A percentile compares a stretch with the other conserved stretches of the same genome.
Conservation (phyloP, 2,888 invertebrate species). For the Eustalomyia histrio region DNA sequence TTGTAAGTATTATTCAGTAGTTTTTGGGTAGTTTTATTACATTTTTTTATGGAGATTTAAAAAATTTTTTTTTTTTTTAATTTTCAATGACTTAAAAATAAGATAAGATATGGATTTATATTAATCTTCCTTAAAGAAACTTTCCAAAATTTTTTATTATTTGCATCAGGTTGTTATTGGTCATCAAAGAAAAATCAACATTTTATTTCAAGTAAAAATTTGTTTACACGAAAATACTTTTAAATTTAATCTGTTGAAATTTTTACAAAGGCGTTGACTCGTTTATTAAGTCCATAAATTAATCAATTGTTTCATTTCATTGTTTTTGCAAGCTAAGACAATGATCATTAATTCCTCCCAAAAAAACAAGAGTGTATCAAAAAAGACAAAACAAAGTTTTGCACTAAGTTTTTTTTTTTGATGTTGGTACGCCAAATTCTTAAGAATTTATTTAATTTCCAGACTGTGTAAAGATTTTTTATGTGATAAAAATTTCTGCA, state of each 20-base stretch:
- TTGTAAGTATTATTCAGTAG: constrained; percentile 3
- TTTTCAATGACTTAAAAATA: constrained; percentile 25
- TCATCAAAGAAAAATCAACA: constrained; percentile 36
- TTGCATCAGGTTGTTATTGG: constrained; percentile 22
- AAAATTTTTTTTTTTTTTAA: not conserved
- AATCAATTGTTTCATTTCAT: constrained; percentile 53
- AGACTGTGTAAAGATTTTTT: constrained; percentile 56
- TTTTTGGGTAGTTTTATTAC: constrained; percentile 16
- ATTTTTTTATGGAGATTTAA: constrained; percentile 10
- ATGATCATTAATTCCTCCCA: constrained; percentile 60
- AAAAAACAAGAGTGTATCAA: not conserved
- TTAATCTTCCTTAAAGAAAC: not conserved
- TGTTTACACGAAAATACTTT: constrained; percentile 64
- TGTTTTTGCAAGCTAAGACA: constrained; percentile 59
- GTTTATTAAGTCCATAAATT: constrained; percentile 62
- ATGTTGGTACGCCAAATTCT: constrained; percentile 44
- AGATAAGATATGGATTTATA: constrained; percentile 29
- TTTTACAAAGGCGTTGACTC: constrained; percentile 64
- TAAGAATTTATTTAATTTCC: constrained; percentile 46
- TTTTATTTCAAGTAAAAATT: constrained; percentile 37
- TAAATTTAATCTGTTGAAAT: constrained; percentile 61
- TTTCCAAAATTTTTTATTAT: constrained; percentile 12
- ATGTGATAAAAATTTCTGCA: constrained; percentile 53
- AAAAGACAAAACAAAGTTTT: constrained; percentile 20
- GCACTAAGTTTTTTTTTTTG: constrained; percentile 29